phyloP scores from a whole-genome alignment of 2,113 vertebrate genomes.

The Lophochroa leadbeateri region DNA sequence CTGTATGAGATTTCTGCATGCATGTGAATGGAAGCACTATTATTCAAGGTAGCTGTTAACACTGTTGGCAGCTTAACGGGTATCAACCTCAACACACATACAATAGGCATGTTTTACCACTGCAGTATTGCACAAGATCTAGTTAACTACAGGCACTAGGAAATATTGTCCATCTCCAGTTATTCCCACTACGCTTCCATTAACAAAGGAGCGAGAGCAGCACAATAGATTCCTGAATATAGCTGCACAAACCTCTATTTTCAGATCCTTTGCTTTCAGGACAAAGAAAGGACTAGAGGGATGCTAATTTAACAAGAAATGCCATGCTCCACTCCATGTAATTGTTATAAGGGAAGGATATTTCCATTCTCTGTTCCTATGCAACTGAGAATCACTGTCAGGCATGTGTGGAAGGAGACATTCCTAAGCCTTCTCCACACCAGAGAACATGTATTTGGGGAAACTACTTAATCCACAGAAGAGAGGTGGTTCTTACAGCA shows the following conservation, averaged over 20 bases:
- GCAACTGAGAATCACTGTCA: neutral
- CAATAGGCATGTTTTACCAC: neutral
- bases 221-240: neutral
- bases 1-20: neutral
- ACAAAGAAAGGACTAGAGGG: neutral
- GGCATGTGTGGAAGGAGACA: neutral
- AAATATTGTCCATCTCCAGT: neutral
- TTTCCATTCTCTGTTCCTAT: neutral
- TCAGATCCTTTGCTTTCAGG: neutral
- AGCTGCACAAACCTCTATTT: conserved; percentile 11
- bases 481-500: neutral
- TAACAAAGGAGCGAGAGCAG: conserved; percentile 9
- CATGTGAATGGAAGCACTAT: neutral
- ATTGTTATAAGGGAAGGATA: neutral
- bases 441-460: accelerated
- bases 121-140: neutral
- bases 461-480: neutral
- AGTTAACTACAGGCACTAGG: neutral
- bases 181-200: neutral
- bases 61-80: neutral
- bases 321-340: neutral
- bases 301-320: neutral
- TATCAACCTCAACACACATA: neutral
- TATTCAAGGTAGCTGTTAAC: neutral
- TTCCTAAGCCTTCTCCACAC: neutral